Percentiles rank a stretch among this genome's conserved stretches.
Conservation (phyloP, 1,140 invertebrate genomes). For the Megathymus violae region DNA sequence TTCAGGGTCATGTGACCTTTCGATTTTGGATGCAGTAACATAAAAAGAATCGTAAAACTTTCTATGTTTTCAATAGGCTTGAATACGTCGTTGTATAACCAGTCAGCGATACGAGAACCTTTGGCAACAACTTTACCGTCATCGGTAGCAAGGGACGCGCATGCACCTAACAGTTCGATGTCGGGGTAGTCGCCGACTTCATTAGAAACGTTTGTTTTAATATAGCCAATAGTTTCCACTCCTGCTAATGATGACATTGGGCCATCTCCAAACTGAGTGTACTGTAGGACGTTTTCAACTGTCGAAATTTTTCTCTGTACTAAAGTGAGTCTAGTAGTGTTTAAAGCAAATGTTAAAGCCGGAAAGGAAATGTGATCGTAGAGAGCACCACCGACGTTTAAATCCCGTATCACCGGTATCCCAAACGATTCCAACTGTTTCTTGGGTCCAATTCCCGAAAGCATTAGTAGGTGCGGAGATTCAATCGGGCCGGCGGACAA, state of each 20-base stretch:
- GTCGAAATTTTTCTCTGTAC: conserved; percentile 77
- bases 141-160: conserved; percentile 85
- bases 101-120: conserved; percentile 83
- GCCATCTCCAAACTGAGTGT: conserved; percentile 80
- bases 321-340: conserved; percentile 74
- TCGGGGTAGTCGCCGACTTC: conserved; percentile 85
- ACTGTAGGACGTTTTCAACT: conserved; percentile 75
- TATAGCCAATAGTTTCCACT: conserved; percentile 87
- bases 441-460: too few species aligned
- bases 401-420: conserved; percentile 86
- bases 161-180: conserved; percentile 85
- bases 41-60: conserved; percentile 87
- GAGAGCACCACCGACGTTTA: conserved; percentile 88
- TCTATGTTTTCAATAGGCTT: conserved; percentile 85
- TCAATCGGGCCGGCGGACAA: conserved; percentile 90
- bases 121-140: conserved; percentile 85
- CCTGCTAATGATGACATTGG: conserved; percentile 84
- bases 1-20: conserved; percentile 87
- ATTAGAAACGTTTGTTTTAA: conserved; percentile 85
- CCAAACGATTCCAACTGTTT: conserved; percentile 87
- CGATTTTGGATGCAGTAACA: conserved; percentile 90
- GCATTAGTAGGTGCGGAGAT: conserved; percentile 91
- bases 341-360: conserved; percentile 85
- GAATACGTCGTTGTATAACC: conserved; percentile 85
- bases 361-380: conserved; percentile 90